Base-by-base conservation (phyloP, 2,888 invertebrate genomes). In the Drosophila hamatofila region DNA sequence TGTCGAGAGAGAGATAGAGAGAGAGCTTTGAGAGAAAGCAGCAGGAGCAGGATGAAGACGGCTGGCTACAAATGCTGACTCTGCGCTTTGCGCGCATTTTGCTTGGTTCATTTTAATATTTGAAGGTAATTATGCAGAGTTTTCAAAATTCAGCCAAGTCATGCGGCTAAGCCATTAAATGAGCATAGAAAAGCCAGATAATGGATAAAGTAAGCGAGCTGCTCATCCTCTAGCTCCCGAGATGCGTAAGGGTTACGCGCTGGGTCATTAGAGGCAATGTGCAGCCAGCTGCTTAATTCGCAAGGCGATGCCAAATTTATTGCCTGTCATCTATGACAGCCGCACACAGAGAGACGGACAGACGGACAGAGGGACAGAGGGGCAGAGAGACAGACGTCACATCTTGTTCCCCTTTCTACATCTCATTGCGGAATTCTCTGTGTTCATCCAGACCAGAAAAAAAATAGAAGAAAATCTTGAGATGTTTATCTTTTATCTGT, bases 121-220 rank as follows among this genome's bases (percentile, higher is more conserved):
- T 33, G 49, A 41, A 54, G 60, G 49, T 69, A 74, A 77, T 78
- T 74, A 76, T 70, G 77, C 70, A 14, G 46, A 77, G 59, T 65
- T 72, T 72, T 59, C 57, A 64, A 72, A 72, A 65, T 81, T 66
- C 72, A 62, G 76, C 85, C 88, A 79, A 84, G 80, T 83, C 83
- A 83, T 83, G 68, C 78, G 72, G 57, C 23, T 63, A 61, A 56
- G 56, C 81, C 82, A 83, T 87, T 75, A 63, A 81, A 82, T 69
- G 65, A 37, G 37, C 58, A 39, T 23, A 39, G 44, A 48, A 42
- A 18, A 49, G 25, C 33, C 44, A 42, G 30, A 42, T 30, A 27
- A 25, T 41, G 39, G 42, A 25, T 35, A 35, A 52, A 23, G 35
- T 3, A 52, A 21, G 25, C 12, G 39, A 39, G 8, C 16, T 37